These are phyloP conservation scores for Watersipora subatra DNA, from an alignment of 1,140 invertebrate genomes.

Conservation along the genomic window DNA sequence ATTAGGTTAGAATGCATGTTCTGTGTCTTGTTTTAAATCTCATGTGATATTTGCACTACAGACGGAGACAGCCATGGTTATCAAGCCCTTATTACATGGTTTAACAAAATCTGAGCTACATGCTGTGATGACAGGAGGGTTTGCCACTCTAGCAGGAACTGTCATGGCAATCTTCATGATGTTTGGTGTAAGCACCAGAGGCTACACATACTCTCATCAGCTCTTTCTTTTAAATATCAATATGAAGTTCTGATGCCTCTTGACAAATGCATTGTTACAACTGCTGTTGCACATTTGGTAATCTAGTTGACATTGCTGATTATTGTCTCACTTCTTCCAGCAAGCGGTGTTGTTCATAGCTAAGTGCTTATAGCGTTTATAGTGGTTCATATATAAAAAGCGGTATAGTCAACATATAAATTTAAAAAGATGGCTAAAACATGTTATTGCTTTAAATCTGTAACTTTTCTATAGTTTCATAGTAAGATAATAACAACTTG, in stretches of 20 bases:
- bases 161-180: constrained; percentile 63
- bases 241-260: neutral
- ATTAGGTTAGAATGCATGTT: neutral
- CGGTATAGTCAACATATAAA: too few species aligned
- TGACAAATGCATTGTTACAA: neutral
- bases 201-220: too few species aligned
- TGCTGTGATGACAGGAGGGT: constrained; percentile 3
- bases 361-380: too few species aligned
- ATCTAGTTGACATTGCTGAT: too few species aligned
- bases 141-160: constrained; percentile 4
- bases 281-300: neutral
- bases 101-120: neutral
- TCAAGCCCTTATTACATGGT: constrained; percentile 30
- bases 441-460: too few species aligned
- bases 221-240: too few species aligned
- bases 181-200: constrained; percentile 75
- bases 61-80: constrained; percentile 70
- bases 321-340: too few species aligned
- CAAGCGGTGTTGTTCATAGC: too few species aligned
- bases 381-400: too few species aligned
- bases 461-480: too few species aligned
- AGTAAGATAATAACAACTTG: too few species aligned
- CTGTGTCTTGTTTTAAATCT: neutral
- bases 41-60: constrained; percentile 36
- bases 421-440: too few species aligned